Conservation (phyloP, 2,888 invertebrate genomes). For the Tholera decimalis region DNA sequence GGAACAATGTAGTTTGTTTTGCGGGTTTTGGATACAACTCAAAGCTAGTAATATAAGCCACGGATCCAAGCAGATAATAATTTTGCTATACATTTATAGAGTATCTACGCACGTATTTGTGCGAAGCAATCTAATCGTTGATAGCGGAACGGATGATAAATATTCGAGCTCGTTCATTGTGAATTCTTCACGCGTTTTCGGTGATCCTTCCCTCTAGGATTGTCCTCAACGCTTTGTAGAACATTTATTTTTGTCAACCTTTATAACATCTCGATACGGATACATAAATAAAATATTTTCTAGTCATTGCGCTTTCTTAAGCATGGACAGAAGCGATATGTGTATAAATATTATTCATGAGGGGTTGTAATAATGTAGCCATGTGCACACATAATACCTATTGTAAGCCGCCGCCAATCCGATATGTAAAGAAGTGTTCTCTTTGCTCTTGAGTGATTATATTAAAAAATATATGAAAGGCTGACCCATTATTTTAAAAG, state of each 20-base stretch:
- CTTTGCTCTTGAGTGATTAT: constrained; percentile 31
- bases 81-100: constrained; percentile 55
- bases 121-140: constrained; percentile 68
- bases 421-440: constrained; percentile 18
- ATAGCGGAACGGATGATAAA: constrained; percentile 75
- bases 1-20: too few relatives aligned
- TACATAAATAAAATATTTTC: constrained; percentile 70
- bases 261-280: constrained; percentile 72
- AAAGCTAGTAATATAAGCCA: neutral
- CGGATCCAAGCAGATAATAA: constrained; percentile 37
- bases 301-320: constrained; percentile 38
- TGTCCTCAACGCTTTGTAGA: constrained; percentile 77
- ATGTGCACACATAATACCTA: constrained; percentile 17
- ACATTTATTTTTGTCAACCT: constrained; percentile 77
- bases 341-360: constrained; percentile 31
- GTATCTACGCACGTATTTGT: constrained; percentile 67
- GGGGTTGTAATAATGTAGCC: constrained; percentile 14
- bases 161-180: constrained; percentile 76
- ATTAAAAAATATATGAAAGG: constrained; percentile 31
- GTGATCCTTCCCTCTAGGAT: constrained; percentile 78
- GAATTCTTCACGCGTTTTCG: constrained; percentile 77
- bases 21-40: too few relatives aligned
- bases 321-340: constrained; percentile 24
- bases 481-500: constrained; percentile 48
- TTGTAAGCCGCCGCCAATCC: constrained; percentile 26